phyloP scores from a whole-genome alignment of 1,140 invertebrate species.

The Drosophila lini region DNA sequence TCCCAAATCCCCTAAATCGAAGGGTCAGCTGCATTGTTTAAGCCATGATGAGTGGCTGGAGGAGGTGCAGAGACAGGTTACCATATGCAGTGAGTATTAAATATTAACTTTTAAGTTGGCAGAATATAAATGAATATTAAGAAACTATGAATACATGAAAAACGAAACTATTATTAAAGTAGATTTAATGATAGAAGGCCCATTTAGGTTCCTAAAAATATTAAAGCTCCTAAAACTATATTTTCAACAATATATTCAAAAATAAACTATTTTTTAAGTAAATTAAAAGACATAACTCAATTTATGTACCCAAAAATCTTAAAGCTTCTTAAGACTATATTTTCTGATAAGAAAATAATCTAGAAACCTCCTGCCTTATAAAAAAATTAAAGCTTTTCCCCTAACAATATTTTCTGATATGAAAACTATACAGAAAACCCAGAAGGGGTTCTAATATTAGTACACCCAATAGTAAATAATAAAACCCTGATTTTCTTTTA shows the following conservation, averaged over 20 bases:
- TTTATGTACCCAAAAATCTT: neutral
- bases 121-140: neutral
- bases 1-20: constrained; percentile 63
- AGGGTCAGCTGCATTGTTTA: constrained; percentile 53
- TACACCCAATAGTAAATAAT: neutral
- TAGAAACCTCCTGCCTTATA: too few relatives aligned
- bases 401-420: neutral
- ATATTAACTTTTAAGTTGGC: neutral
- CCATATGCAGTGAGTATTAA: constrained; percentile 77
- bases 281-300: too few relatives aligned
- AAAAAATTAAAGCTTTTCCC: too few relatives aligned
- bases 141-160: neutral
- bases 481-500: too few relatives aligned
- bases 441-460: too few relatives aligned
- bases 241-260: too few relatives aligned
- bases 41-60: constrained; percentile 80
- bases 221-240: too few relatives aligned
- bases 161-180: neutral
- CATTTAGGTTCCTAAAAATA: neutral
- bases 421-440: neutral
- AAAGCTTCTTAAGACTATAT: too few relatives aligned
- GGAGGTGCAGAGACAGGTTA: constrained; percentile 73
- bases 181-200: neutral
- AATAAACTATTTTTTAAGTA: too few relatives aligned
- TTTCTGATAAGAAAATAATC: too few relatives aligned